Base-by-base conservation (phyloP, 2,888 invertebrate genomes). In the Limnephilus auricula region DNA sequence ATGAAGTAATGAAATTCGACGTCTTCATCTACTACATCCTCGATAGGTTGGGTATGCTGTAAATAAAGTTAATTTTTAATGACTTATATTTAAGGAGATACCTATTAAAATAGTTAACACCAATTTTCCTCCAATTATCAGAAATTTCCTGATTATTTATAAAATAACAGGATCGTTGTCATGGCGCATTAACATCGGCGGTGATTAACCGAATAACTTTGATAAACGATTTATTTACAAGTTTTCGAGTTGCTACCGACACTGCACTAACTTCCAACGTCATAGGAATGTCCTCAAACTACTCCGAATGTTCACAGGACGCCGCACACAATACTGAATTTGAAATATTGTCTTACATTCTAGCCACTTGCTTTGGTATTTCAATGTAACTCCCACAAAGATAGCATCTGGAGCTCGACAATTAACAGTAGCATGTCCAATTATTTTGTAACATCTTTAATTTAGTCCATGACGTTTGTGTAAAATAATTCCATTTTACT, bases 151-250 rank as follows among this genome's bases (percentile, higher is more conserved):
- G 25, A 65, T 65, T 25, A 25, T 65, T 6, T n/a, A n/a, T 65
- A 9, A 65, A 65, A n/a, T 65, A 65, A 65, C 25, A 1, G 9
- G 83, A 34, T 83, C 83, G 12, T 83, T 31, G 86, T 15, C 50
- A 31, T 32, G 9, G 65, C n/a, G 65, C 65, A n/a, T 25, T 50
- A 50, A 31, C 34, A 31, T 10, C 9, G 2, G 78, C 40, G 87
- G 31, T 18, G 87, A 88, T 88, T 78, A 88, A 79, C 87, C 37
- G 9, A 79, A 78, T 88, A 88, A 88, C 87, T 78, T 32, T 34
- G 78, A n/a, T 88, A n/a, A 88, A 79, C 78, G 78, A 78, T 79
- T 79, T 88, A 88, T 79, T 88, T 79, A 37, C 78, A 34, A 87
- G 78, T 65, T 79, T 34, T 79, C 32, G 37, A 88, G 78, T 34